A percentile compares a stretch with the other conserved stretches of the same genome.
Conservation (phyloP, 2,113 vertebrate genomes). For the Circaetus gallicus region DNA sequence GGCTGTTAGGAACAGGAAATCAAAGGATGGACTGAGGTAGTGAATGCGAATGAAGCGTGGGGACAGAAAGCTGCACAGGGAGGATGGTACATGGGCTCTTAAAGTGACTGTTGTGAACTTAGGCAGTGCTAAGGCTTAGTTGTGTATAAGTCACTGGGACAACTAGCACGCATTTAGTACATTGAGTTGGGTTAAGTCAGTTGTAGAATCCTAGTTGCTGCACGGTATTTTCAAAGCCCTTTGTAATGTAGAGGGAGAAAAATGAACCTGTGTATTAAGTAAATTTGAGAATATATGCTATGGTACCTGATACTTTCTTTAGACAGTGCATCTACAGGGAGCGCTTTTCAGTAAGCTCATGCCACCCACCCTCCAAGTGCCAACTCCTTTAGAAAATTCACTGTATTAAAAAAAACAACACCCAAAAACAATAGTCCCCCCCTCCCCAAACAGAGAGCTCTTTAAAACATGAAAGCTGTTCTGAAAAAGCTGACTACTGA, state of each 20-base stretch:
- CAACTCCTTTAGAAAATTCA: not conserved
- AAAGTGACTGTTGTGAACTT: not conserved
- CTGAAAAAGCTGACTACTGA: not conserved
- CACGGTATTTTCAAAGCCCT: not conserved
- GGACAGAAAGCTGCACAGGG: not conserved
- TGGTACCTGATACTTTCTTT: not conserved
- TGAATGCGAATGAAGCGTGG: rapidly evolving
- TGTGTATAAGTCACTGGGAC: not conserved
- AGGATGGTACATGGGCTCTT: not conserved
- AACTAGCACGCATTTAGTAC: not conserved
- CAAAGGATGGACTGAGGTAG: not conserved
- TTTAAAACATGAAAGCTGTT: not conserved
- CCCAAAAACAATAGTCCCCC: rapidly evolving
- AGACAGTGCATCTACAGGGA: not conserved
- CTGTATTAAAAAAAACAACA: not conserved
- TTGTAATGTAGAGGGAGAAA: not conserved
- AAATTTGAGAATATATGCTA: not conserved
- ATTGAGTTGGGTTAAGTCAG: not conserved
- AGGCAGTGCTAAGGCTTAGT: not conserved
- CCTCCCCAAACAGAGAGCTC: not conserved
- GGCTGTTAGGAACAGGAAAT: not conserved
- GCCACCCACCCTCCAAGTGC: not conserved
- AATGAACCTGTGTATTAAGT: not conserved
- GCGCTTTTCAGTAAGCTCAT: not conserved
- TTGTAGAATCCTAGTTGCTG: not conserved